Conservation (phyloP, 2,888 invertebrate species). For the Clepsis dumicolana region DNA sequence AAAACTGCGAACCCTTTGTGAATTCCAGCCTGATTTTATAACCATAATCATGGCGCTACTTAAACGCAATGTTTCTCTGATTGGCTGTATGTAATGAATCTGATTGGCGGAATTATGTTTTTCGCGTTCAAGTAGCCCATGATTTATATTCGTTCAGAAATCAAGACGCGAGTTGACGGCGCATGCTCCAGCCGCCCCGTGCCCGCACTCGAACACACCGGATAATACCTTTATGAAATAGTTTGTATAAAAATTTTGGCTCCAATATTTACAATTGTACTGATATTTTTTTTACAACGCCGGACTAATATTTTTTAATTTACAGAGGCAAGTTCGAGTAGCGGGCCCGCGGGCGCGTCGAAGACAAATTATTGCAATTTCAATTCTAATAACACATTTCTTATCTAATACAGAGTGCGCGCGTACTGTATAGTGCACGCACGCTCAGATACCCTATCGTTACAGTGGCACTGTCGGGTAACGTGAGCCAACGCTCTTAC, state of each 20-base stretch:
- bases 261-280: slow-evolving; percentile 82
- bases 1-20: too few species aligned
- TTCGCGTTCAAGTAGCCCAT: slow-evolving; percentile 31
- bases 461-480: slow-evolving; percentile 68
- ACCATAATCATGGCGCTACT: slow-evolving; percentile 15
- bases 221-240: slow-evolving; percentile 79
- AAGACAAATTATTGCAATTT: slow-evolving; percentile 69
- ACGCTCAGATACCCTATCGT: slow-evolving; percentile 74
- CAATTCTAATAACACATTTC: slow-evolving; percentile 82
- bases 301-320: slow-evolving; percentile 74
- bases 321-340: slow-evolving; percentile 75
- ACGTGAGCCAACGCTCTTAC: slow-evolving; percentile 46
- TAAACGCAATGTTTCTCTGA: slow-evolving; percentile 26
- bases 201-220: slow-evolving; percentile 67
- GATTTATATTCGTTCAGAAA: slow-evolving; percentile 43
- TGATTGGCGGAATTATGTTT: slow-evolving; percentile 22
- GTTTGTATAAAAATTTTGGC: slow-evolving; percentile 84
- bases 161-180: slow-evolving; percentile 29
- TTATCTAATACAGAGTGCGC: slow-evolving; percentile 78
- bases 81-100: slow-evolving; percentile 32
- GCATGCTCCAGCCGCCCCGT: slow-evolving; percentile 44
- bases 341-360: slow-evolving; percentile 58
- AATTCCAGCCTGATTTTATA: not conserved
- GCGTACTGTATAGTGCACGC: slow-evolving; percentile 73
- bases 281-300: slow-evolving; percentile 78